phyloP scores from a whole-genome alignment of 2,113 vertebrate species.

The Dasyurus viverrinus region DNA sequence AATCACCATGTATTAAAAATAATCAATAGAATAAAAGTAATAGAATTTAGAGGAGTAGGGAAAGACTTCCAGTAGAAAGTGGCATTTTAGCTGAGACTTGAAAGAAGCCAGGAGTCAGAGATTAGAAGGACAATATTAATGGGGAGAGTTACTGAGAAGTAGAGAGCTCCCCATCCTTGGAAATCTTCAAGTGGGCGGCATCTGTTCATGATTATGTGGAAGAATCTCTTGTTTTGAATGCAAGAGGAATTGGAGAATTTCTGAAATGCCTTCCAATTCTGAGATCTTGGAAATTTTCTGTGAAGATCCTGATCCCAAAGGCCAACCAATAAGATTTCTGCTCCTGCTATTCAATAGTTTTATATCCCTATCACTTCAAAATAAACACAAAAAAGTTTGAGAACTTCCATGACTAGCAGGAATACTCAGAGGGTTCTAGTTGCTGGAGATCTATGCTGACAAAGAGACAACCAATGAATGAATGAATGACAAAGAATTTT shows the following conservation, averaged over 20 bases:
- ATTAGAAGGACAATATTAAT: not conserved
- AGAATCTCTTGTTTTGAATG: not conserved
- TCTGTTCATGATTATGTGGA: not conserved
- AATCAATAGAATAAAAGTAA: no score
- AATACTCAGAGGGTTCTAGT: not conserved
- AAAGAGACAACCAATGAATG: not conserved
- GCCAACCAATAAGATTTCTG: not conserved
- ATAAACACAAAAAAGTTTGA: not conserved
- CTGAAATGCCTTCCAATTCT: no score
- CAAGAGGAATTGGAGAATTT: not conserved
- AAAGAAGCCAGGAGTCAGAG: not conserved
- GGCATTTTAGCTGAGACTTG: not conserved
- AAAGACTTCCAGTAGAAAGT: not conserved
- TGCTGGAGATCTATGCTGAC: not conserved
- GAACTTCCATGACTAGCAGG: not conserved
- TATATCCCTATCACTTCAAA: not conserved
- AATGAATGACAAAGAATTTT: no score
- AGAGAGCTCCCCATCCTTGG: not conserved
- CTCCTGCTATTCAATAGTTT: not conserved
- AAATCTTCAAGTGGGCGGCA: not conserved
- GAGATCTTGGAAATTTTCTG: not conserved
- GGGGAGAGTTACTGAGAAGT: not conserved
- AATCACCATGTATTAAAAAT: no score
- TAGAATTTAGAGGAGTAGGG: no score
- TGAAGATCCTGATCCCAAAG: not conserved